Evolutionary conservation across 2,888 invertebrate species (phyloP).

Genomic region (Acrocera orbiculus): DNA sequence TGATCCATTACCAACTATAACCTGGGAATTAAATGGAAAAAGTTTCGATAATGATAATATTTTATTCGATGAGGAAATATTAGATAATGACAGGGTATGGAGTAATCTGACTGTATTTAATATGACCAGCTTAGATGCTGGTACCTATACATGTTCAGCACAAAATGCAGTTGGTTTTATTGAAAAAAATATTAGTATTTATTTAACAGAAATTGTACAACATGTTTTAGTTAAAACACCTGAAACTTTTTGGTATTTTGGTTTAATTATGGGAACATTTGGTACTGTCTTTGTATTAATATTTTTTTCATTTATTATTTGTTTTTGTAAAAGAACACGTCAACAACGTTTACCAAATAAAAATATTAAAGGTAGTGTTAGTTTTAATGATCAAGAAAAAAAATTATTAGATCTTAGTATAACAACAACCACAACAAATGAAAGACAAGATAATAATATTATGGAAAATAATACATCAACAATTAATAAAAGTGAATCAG

Average conservation of each 20-base stretch:
- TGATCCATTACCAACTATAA: conserved; percentile 66
- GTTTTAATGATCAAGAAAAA: conserved; percentile 77
- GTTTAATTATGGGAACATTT: conserved; percentile 53
- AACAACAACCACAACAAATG: conserved; percentile 50
- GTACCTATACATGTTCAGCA: conserved; percentile 58
- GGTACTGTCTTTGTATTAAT: conserved; percentile 43
- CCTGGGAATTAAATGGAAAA: conserved; percentile 65
- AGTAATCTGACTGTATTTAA: conserved; percentile 67
- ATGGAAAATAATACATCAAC: conserved; percentile 43
- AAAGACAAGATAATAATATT: conserved; percentile 42
- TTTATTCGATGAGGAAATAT: conserved; percentile 30
- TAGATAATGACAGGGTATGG: conserved; percentile 38
- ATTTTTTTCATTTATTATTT: conserved; percentile 41
- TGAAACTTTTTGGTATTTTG: conserved; percentile 59
- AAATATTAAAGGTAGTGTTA: conserved; percentile 59
- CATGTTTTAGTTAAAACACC: conserved; percentile 39
- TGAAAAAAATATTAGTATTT: conserved; percentile 38
- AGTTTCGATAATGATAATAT: conserved; percentile 38
- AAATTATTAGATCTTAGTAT: conserved; percentile 67
- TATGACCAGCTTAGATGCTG: conserved; percentile 63
- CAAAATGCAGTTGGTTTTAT: conserved; percentile 31
- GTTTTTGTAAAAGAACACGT: conserved; percentile 34
- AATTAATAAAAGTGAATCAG: conserved; percentile 31
- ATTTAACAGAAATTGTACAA: conserved; percentile 45
- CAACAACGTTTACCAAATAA: conserved; percentile 40